Conservation (phyloP, 2,797 vertebrate species). For the Sebastes ruberrimus region DNA sequence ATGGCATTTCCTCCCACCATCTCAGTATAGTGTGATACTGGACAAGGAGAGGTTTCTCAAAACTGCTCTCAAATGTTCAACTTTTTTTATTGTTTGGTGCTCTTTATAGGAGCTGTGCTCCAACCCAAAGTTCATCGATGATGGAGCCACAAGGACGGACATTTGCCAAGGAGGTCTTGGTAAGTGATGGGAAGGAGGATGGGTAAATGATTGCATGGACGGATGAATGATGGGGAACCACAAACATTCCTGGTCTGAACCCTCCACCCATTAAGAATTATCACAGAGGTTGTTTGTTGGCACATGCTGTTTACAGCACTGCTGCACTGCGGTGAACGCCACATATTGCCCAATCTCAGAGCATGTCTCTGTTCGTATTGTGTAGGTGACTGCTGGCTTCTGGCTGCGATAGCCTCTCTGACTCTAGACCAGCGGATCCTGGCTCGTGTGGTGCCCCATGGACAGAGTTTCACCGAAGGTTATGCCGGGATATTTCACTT, state of each 20-base stretch:
- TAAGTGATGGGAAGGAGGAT: slow-evolving; percentile 70
- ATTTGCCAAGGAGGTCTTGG: slow-evolving; percentile 93
- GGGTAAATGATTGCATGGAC: neutral
- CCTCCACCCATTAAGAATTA: neutral
- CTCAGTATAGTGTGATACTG: neutral
- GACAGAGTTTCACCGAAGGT: slow-evolving; percentile 75
- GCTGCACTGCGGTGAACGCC: neutral
- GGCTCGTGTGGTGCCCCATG: slow-evolving; percentile 77
- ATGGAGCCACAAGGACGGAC: slow-evolving; percentile 88
- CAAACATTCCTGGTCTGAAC: neutral
- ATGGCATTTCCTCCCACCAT: neutral
- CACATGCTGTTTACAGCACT: neutral
- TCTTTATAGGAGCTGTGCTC: slow-evolving; percentile 84
- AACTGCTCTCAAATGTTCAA: neutral
- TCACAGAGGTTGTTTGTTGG: neutral
- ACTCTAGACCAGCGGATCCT: slow-evolving; percentile 81
- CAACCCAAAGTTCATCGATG: slow-evolving; percentile 88
- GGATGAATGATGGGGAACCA: neutral
- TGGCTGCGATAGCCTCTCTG: slow-evolving; percentile 85
- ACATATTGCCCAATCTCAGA: neutral
- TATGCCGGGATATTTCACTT: slow-evolving; percentile 87
- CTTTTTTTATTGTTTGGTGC: neutral
- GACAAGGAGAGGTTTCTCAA: neutral
- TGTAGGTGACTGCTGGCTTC: slow-evolving; percentile 86
- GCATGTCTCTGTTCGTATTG: neutral